Percentiles rank a stretch among this genome's conserved stretches.
Conservation (phyloP, 2,888 invertebrate species). For the Leptinotarsa tumamoca region DNA sequence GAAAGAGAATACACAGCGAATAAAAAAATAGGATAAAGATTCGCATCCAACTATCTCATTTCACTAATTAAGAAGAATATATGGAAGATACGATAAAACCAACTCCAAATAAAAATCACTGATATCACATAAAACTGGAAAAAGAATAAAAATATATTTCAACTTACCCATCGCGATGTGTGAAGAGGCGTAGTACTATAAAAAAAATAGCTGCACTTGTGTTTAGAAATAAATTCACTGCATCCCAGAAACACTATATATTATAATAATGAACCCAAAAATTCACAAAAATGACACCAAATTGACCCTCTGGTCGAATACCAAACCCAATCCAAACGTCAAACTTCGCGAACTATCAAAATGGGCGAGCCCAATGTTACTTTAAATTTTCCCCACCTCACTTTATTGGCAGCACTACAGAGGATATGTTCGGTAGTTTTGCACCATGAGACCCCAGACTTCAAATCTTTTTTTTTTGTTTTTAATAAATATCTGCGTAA, state of each 20-base stretch:
- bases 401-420: conserved; percentile 43
- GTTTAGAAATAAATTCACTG: not conserved
- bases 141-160: conserved; percentile 3
- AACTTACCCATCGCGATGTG: conserved; percentile 59
- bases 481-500: too few species aligned
- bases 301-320: conserved; percentile 20
- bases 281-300: conserved; percentile 54
- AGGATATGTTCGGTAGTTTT: too few species aligned
- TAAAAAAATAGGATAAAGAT: not conserved
- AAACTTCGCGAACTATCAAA: conserved; percentile 56
- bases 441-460: too few species aligned
- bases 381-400: conserved; percentile 41
- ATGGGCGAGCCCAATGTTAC: conserved; percentile 62
- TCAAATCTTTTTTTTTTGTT: too few species aligned
- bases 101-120: conserved; percentile 10
- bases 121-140: conserved; percentile 7
- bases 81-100: not conserved
- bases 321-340: conserved; percentile 30
- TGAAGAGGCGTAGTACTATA: conserved; percentile 41
- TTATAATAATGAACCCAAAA: conserved; percentile 35
- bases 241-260: conserved; percentile 9
- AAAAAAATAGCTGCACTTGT: conserved; percentile 26
- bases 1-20: not conserved
- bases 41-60: not conserved
- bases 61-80: not conserved